These are phyloP conservation scores for Pachyramphus minor DNA, from an alignment of 2,113 vertebrate species.

Conservation along the genomic window DNA sequence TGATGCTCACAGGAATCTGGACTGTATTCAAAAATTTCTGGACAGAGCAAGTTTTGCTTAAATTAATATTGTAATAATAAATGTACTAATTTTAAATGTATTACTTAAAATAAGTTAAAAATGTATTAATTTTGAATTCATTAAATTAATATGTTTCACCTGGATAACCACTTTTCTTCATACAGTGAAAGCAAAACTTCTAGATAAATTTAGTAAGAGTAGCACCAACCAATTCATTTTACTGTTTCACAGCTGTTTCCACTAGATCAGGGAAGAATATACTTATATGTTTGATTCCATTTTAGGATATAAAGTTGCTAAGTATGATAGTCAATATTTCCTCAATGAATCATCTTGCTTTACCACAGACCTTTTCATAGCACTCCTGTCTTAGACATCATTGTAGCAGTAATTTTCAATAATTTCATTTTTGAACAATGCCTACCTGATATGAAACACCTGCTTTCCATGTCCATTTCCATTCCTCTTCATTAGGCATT, in stretches of 20 bases:
- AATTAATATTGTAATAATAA: too few species aligned
- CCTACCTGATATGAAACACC: background rate
- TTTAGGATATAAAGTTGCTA: background rate
- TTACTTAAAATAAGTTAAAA: too few species aligned
- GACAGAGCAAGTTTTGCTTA: background rate
- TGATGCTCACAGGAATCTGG: background rate
- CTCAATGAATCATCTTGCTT: background rate
- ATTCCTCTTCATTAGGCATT: background rate
- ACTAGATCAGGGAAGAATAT: background rate
- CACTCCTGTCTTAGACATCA: background rate
- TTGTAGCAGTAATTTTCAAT: background rate
- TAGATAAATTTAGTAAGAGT: background rate
- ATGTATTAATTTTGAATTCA: too few species aligned
- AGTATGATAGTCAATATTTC: background rate
- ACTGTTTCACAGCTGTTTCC: background rate
- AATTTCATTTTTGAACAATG: background rate
- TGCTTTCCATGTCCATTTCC: background rate
- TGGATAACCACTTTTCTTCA: background rate
- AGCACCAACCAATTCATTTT: background rate
- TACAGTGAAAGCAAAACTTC: background rate
- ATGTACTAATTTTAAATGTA: too few species aligned
- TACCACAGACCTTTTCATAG: background rate
- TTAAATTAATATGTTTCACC: background rate
- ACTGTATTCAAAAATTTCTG: background rate
- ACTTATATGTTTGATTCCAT: background rate